Evolutionary conservation across 2,797 vertebrate species (phyloP).

Genomic region (Mionectes olivaceus): DNA sequence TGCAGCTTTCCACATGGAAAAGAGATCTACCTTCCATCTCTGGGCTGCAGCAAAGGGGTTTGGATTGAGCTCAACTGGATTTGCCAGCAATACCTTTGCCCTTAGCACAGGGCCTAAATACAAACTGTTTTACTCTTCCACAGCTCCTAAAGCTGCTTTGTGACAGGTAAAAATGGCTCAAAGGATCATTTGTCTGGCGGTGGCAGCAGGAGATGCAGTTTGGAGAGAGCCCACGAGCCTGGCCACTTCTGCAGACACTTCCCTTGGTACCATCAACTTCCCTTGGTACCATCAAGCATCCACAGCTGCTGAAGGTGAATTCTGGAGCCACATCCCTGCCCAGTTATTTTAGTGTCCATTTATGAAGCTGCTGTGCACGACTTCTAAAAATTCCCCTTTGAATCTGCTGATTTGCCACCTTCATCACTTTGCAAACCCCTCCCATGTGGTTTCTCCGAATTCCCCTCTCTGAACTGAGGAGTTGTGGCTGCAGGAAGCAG

Average conservation of each 20-base stretch:
- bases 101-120: background rate
- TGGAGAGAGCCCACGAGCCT: background rate
- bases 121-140: background rate
- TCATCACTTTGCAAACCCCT: background rate
- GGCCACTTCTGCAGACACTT: background rate
- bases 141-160: background rate
- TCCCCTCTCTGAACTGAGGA: background rate
- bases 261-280: background rate
- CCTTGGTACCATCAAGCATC: background rate
- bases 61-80: background rate
- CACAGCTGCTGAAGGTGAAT: background rate
- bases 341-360: background rate
- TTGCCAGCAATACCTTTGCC: background rate
- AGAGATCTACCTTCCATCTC: background rate
- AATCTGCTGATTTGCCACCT: background rate
- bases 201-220: background rate
- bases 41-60: background rate
- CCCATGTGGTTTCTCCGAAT: background rate
- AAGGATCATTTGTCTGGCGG: background rate
- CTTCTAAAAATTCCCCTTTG: background rate
- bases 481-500: background rate
- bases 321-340: background rate
- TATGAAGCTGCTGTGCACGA: background rate
- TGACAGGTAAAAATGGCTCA: background rate
- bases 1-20: constrained; percentile 36